Evolutionary conservation across 2,888 invertebrate genomes (phyloP).

Genomic region (Polymixis lichenea): DNA sequence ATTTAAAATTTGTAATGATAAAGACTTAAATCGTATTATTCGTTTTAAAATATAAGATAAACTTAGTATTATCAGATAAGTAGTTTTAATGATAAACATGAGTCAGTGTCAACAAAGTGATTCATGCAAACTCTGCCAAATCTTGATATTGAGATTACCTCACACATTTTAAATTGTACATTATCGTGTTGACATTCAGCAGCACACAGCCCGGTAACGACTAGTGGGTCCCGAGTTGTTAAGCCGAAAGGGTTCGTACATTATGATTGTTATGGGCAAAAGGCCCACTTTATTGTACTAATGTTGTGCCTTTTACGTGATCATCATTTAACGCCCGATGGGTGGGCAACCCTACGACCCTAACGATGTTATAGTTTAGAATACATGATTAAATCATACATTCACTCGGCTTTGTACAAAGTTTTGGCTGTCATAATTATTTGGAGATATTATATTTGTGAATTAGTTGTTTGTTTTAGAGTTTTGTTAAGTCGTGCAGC

Average conservation of each 20-base stretch:
- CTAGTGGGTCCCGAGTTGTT: constrained; percentile 71
- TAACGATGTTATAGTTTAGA: constrained; percentile 72
- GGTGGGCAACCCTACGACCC: constrained; percentile 68
- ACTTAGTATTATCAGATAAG: constrained; percentile 5
- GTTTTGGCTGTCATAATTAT: constrained; percentile 54
- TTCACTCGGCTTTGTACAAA: constrained; percentile 61
- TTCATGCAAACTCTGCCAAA: constrained; percentile 11
- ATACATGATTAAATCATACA: constrained; percentile 70
- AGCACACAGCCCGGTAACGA: constrained; percentile 73
- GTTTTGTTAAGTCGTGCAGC: constrained; percentile 21
- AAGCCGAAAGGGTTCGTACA: constrained; percentile 82
- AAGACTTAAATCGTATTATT: neutral
- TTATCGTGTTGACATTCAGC: constrained; percentile 79
- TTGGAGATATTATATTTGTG: constrained; percentile 42
- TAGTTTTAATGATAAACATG: neutral
- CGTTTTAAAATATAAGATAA: neutral
- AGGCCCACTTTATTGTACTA: constrained; percentile 85
- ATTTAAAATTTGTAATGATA: neutral
- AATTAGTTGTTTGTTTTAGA: constrained; percentile 47
- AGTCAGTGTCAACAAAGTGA: neutral
- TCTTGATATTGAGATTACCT: constrained; percentile 65
- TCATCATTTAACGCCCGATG: constrained; percentile 80
- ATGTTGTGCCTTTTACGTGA: constrained; percentile 84
- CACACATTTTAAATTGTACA: constrained; percentile 76
- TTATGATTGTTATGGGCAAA: constrained; percentile 86